phyloP scores from a whole-genome alignment of 2,888 invertebrate species.

The Drosophila pseudotalamancana region DNA sequence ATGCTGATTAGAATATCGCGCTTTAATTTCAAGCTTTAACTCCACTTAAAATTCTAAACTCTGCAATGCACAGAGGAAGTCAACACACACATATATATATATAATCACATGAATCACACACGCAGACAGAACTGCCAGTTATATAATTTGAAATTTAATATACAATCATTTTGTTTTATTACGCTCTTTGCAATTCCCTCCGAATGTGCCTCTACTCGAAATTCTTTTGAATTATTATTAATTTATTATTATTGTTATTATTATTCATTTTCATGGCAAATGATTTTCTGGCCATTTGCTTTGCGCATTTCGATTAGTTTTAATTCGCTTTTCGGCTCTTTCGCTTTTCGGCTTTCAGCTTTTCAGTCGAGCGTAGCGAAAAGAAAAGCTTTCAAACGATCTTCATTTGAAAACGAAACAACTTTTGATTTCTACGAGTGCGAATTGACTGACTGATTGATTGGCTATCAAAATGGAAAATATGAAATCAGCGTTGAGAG shows the following conservation, averaged over 20 bases:
- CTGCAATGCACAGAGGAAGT: conserved; percentile 11
- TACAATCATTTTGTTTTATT: conserved; percentile 29
- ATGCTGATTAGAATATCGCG: conserved; percentile 23
- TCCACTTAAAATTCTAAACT: conserved; percentile 4
- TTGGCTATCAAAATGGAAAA: conserved; percentile 30
- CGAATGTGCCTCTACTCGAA: too few relatives aligned
- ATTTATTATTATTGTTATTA: too few relatives aligned
- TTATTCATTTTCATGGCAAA: conserved; percentile 41
- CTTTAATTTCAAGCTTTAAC: conserved; percentile 1
- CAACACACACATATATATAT: not conserved
- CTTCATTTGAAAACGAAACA: conserved; percentile 19
- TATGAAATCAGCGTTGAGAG: conserved; percentile 50
- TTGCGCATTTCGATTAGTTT: conserved; percentile 36
- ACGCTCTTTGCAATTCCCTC: conserved; percentile 23
- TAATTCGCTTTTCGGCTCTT: conserved; percentile 30
- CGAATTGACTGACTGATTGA: conserved; percentile 36
- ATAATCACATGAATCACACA: too few relatives aligned
- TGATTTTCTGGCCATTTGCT: conserved; percentile 36
- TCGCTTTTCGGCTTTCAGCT: conserved; percentile 41
- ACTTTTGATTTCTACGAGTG: conserved; percentile 49
- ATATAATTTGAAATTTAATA: conserved; percentile 10
- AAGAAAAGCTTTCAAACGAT: conserved; percentile 37
- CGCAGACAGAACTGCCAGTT: not conserved
- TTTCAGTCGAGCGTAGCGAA: conserved; percentile 45
- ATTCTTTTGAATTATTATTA: conserved; percentile 35